Evolutionary conservation across 2,888 invertebrate genomes (phyloP).

Genomic region (Napeogenes inachia): DNA sequence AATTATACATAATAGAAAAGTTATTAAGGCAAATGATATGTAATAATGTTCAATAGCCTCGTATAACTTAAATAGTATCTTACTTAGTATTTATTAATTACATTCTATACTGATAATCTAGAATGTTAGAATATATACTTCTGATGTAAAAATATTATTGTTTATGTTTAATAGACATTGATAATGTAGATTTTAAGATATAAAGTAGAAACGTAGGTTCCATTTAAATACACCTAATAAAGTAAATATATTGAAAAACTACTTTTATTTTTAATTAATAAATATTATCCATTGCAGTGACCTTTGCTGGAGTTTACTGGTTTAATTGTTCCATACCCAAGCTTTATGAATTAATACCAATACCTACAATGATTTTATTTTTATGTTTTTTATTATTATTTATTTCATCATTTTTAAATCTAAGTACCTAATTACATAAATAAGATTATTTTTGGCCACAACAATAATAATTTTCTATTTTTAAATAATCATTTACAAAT

Average conservation of each 20-base stretch:
- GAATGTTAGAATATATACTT: not conserved
- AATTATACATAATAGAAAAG: not conserved
- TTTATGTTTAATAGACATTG: not conserved
- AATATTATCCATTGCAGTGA: too few relatives aligned
- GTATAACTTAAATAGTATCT: not conserved
- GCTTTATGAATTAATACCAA: too few relatives aligned
- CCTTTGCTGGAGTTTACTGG: too few relatives aligned
- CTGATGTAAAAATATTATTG: constrained; percentile 2
- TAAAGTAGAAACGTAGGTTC: constrained; percentile 5
- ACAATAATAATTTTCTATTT: too few relatives aligned
- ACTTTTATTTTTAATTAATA: not conserved
- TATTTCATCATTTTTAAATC: too few relatives aligned
- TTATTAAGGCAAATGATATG: not conserved
- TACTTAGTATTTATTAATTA: not conserved
- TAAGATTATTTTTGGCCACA: too few relatives aligned
- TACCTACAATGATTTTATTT: too few relatives aligned
- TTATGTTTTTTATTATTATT: too few relatives aligned
- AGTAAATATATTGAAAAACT: not conserved
- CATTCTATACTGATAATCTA: not conserved
- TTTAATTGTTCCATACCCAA: too few relatives aligned
- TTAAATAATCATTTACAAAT: too few relatives aligned
- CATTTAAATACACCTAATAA: constrained; percentile 1
- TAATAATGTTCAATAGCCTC: not conserved
- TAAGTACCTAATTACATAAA: too few relatives aligned
- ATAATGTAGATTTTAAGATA: constrained; percentile 1